Conservation (phyloP, 2,888 invertebrate genomes). For the Ophion slaviceki region DNA sequence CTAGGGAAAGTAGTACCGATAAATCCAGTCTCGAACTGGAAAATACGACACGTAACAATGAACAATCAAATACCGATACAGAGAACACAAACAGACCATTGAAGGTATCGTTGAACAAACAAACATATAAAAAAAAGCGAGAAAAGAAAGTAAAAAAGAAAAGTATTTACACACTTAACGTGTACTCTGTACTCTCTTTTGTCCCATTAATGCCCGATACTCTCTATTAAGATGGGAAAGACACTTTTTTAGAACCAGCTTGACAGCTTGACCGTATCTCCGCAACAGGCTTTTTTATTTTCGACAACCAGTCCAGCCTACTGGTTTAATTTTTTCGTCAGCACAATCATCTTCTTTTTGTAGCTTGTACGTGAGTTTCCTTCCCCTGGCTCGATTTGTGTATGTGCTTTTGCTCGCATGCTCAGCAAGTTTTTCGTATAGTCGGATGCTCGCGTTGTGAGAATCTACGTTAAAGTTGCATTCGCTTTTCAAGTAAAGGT, state of each 20-base stretch:
- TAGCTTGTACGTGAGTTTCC: slow-evolving; percentile 37
- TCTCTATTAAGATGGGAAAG: slow-evolving; percentile 23
- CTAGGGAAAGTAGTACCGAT: slow-evolving; percentile 63
- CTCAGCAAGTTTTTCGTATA: neutral
- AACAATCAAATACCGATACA: slow-evolving; percentile 67
- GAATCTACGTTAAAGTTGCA: slow-evolving; percentile 14
- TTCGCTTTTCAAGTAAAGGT: neutral
- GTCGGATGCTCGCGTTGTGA: neutral
- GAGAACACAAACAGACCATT: slow-evolving; percentile 67
- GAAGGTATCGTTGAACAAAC: slow-evolving; percentile 65
- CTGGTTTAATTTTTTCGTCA: slow-evolving; percentile 56
- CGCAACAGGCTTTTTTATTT: slow-evolving; percentile 61
- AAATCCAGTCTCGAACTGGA: slow-evolving; percentile 65
- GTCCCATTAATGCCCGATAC: slow-evolving; percentile 60
- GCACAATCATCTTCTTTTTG: slow-evolving; percentile 57
- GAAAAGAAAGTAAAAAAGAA: slow-evolving; percentile 30
- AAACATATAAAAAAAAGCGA: slow-evolving; percentile 29
- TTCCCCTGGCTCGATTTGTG: slow-evolving; percentile 17
- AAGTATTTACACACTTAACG: slow-evolving; percentile 55
- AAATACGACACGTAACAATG: slow-evolving; percentile 63
- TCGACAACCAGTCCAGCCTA: slow-evolving; percentile 33
- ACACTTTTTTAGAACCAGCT: slow-evolving; percentile 21
- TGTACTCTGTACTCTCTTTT: slow-evolving; percentile 64
- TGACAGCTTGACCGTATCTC: slow-evolving; percentile 42
- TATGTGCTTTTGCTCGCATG: slow-evolving; percentile 57